phyloP scores from a whole-genome alignment of 2,888 invertebrate species.

The Penaeus monodon region DNA sequence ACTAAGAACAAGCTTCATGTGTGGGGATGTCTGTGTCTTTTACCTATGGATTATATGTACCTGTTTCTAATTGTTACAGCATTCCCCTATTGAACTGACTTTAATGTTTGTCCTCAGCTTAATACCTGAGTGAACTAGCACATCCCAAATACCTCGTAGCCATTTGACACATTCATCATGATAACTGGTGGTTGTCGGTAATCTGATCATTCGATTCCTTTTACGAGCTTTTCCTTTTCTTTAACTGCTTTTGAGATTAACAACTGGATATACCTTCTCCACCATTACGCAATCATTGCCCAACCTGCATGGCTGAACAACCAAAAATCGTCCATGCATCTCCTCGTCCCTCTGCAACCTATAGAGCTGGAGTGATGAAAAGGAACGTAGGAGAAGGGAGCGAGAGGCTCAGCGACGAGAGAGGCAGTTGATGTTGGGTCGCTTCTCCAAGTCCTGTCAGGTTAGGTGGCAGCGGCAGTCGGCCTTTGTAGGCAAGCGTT shows the following conservation, averaged over 20 bases:
- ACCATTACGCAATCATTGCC: conserved; percentile 34
- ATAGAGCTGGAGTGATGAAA: conserved; percentile 64
- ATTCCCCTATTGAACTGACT: no score
- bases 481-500: conserved; percentile 22
- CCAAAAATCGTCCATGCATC: conserved; percentile 30
- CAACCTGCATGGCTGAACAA: conserved; percentile 27
- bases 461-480: conserved; percentile 39
- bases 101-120: no score
- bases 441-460: conserved; percentile 64
- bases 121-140: no score
- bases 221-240: no score
- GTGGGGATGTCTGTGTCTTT: background rate
- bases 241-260: conserved; percentile 19
- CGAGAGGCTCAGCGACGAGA: conserved; percentile 59
- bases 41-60: conserved; percentile 8
- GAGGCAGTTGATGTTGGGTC: conserved; percentile 60
- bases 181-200: no score
- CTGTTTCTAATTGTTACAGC: background rate
- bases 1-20: no score
- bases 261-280: conserved; percentile 31
- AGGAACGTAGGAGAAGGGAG: conserved; percentile 60
- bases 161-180: no score
- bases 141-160: no score
- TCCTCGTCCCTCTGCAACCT: conserved; percentile 21
- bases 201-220: no score